These are phyloP conservation scores for Gymnobelideus leadbeateri DNA, from an alignment of 2,113 vertebrate species.

Conservation along the genomic window DNA sequence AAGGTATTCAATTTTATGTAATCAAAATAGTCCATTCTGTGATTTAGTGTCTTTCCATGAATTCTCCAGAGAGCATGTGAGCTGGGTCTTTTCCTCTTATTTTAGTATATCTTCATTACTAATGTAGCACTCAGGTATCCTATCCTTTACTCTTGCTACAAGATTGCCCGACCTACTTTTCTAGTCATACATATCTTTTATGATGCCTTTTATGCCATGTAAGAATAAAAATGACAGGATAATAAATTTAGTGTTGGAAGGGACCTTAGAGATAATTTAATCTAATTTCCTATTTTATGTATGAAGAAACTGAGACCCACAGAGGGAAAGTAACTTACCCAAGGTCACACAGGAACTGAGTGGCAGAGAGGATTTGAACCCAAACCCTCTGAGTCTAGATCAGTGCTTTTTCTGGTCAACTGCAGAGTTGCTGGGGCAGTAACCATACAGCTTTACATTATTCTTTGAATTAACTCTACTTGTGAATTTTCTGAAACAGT, in stretches of 20 bases:
- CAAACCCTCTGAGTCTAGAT: background rate
- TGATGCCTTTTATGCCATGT: background rate
- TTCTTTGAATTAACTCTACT: background rate
- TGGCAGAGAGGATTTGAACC: background rate
- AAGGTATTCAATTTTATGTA: background rate
- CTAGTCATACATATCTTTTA: background rate
- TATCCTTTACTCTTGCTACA: background rate
- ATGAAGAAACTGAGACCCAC: background rate
- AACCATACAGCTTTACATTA: background rate
- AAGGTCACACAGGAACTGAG: background rate
- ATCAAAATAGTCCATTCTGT: background rate
- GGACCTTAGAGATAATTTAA: background rate
- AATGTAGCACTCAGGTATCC: background rate
- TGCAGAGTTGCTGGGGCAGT: background rate
- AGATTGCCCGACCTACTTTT: background rate
- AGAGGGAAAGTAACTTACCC: background rate
- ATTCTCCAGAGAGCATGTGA: background rate
- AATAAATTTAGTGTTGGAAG: background rate
- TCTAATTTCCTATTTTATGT: background rate
- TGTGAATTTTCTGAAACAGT: background rate
- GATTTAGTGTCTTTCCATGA: background rate
- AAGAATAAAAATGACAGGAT: background rate
- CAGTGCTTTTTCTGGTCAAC: background rate
- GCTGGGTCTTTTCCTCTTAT: no score
- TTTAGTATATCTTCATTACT: background rate